These are phyloP conservation scores for Adelognathus sp. DNA, from an alignment of 2,888 invertebrate genomes.

Conservation along the genomic window DNA sequence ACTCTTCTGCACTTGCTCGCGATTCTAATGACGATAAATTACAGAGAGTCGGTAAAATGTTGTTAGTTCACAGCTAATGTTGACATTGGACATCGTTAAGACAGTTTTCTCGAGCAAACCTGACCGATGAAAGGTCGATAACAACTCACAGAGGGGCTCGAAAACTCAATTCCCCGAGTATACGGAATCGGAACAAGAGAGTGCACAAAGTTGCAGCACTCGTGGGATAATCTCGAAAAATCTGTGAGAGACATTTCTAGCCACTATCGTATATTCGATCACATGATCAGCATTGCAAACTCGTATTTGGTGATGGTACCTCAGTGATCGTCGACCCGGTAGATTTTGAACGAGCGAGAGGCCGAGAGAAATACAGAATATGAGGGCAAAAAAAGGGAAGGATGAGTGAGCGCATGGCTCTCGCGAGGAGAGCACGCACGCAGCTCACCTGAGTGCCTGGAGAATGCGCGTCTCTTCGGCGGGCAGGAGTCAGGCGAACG, in stretches of 20 bases:
- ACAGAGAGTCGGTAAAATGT: too few species aligned
- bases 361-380: slow-evolving; percentile 1
- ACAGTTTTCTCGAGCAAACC: too few species aligned
- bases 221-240: not conserved
- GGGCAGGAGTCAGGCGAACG: slow-evolving; percentile 39
- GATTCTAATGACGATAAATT: too few species aligned
- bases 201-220: not conserved
- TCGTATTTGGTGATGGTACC: slow-evolving; percentile 5
- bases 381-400: slow-evolving; percentile 26
- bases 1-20: too few species aligned
- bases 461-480: slow-evolving; percentile 61
- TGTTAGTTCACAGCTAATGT: too few species aligned
- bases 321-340: slow-evolving; percentile 37
- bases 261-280: not conserved
- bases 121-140: too few species aligned
- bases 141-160: too few species aligned
- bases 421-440: slow-evolving; percentile 56
- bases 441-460: slow-evolving; percentile 63
- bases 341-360: slow-evolving; percentile 34
- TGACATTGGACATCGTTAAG: too few species aligned
- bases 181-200: too few species aligned
- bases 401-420: slow-evolving; percentile 46
- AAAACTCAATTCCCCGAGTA: too few species aligned
- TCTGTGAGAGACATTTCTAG: not conserved
- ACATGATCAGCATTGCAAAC: not conserved